phyloP scores from a whole-genome alignment of 2,113 vertebrate species.

The Raja brachyura region DNA sequence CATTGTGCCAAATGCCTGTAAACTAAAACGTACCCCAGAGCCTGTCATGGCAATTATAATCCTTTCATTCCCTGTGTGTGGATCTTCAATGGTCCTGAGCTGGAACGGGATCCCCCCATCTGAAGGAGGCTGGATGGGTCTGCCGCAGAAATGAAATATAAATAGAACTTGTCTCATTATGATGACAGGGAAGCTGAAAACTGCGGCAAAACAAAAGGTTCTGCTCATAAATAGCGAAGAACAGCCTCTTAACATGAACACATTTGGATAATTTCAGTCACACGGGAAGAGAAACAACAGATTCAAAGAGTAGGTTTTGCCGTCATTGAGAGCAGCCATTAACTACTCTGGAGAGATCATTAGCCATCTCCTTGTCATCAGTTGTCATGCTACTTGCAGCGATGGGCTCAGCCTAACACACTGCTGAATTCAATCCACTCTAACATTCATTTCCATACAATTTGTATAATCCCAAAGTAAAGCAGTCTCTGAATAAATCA shows the following conservation, averaged over 20 bases:
- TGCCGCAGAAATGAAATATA: not conserved
- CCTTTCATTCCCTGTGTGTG: not conserved
- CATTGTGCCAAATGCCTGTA: too few species aligned
- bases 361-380: constrained; percentile 4
- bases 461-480: not conserved
- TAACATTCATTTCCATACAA: constrained; percentile 33
- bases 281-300: not conserved
- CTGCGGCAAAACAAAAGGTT: not conserved
- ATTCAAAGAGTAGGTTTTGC: not conserved
- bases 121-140: not conserved
- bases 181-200: not conserved
- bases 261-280: constrained; percentile 23
- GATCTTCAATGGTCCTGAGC: not conserved
- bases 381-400: constrained; percentile 2
- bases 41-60: not conserved
- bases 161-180: constrained; percentile 7
- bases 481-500: constrained; percentile 28
- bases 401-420: constrained; percentile 9
- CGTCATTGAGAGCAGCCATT: not conserved
- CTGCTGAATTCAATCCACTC: not conserved
- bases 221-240: not conserved
- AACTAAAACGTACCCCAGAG: not conserved
- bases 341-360: constrained; percentile 10
- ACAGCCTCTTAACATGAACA: constrained; percentile 2
- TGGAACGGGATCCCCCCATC: not conserved